These are phyloP conservation scores for Holotrichia oblita DNA, from an alignment of 1,140 invertebrate species.

Conservation along the genomic window DNA sequence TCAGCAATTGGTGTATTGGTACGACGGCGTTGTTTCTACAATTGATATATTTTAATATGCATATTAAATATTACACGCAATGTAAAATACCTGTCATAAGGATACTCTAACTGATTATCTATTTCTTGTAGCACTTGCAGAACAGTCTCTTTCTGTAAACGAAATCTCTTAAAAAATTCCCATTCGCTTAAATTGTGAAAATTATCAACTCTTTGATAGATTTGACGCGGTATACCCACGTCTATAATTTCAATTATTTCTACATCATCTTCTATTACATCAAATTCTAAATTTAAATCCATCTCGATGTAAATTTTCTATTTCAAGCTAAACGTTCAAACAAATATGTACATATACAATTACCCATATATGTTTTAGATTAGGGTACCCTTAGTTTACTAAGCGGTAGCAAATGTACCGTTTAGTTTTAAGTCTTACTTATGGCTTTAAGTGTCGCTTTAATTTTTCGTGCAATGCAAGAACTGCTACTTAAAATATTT, in stretches of 20 bases:
- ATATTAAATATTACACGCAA: background rate
- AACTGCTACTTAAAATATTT: too few relatives aligned
- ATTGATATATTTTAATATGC: conserved; percentile 20
- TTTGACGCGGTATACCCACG: background rate
- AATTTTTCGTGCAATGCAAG: too few relatives aligned
- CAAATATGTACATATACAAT: too few relatives aligned
- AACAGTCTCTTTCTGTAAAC: conserved; percentile 20
- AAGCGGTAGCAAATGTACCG: too few relatives aligned
- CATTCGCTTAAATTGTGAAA: conserved; percentile 6
- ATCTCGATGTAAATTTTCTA: too few relatives aligned
- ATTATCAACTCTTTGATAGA: conserved; percentile 1
- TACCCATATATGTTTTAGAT: too few relatives aligned
- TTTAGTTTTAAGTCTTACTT: too few relatives aligned
- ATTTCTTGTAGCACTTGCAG: background rate
- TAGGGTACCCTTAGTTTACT: too few relatives aligned
- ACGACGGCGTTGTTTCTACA: conserved; percentile 37
- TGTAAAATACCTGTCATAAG: conserved; percentile 34
- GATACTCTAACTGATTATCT: conserved; percentile 23
- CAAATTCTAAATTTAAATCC: background rate
- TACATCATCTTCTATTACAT: conserved; percentile 39
- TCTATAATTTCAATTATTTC: conserved; percentile 14
- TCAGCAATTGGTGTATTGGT: conserved; percentile 48
- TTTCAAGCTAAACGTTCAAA: too few relatives aligned
- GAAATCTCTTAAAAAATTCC: conserved; percentile 35
- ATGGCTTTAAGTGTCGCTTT: too few relatives aligned